These are phyloP conservation scores for Papilio protenor DNA, from an alignment of 2,888 invertebrate species.

Conservation along the genomic window DNA sequence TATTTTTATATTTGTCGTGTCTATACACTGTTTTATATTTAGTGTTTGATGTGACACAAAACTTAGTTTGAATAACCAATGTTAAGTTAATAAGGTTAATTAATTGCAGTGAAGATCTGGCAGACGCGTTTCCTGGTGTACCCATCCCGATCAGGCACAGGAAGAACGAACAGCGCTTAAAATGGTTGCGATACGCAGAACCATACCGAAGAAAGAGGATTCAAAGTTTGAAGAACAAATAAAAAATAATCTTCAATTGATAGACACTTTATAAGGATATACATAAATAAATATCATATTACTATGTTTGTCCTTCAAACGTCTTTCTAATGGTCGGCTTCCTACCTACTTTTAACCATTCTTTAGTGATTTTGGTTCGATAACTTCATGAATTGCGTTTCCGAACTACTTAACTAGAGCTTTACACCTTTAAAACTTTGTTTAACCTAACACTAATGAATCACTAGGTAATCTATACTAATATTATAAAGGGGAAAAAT, in stretches of 20 bases:
- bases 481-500: too few species aligned
- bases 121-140: constrained; percentile 49
- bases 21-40: not conserved
- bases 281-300: too few species aligned
- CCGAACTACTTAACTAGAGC: too few species aligned
- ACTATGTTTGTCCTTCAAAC: too few species aligned
- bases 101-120: constrained; percentile 48
- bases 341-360: too few species aligned
- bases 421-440: too few species aligned
- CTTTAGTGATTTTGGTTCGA: too few species aligned
- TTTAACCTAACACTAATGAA: too few species aligned
- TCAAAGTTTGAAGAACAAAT: constrained; percentile 9
- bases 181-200: constrained; percentile 51
- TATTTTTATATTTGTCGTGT: not conserved
- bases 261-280: not conserved
- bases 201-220: constrained; percentile 9
- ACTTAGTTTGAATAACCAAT: not conserved
- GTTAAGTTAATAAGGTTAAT: not conserved
- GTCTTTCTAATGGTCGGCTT: too few species aligned
- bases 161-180: constrained; percentile 51
- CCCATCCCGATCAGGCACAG: constrained; percentile 40
- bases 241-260: not conserved
- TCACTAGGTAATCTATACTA: too few species aligned
- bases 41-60: not conserved
- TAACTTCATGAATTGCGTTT: too few species aligned